phyloP scores from a whole-genome alignment of 2,888 invertebrate species.

The Deroplatys truncata region DNA sequence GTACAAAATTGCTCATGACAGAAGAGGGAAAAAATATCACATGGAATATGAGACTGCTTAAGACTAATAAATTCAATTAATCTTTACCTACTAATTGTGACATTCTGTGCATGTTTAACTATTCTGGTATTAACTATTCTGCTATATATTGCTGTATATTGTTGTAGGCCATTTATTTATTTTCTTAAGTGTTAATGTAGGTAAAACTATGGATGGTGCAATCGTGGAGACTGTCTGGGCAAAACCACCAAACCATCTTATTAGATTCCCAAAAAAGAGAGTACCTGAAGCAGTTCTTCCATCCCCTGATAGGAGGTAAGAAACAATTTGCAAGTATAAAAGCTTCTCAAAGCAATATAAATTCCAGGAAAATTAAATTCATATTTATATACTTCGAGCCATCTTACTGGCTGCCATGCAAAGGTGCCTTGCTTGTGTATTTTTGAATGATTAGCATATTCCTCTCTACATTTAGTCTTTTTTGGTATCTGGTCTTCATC shows the following conservation, averaged over 20 bases:
- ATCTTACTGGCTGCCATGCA: not conserved
- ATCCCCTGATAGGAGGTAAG: not conserved
- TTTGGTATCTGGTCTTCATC: not conserved
- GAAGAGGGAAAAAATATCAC: too few species aligned
- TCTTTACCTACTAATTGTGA: too few species aligned
- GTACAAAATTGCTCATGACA: too few species aligned
- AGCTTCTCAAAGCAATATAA: not conserved
- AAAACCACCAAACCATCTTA: slow-evolving; percentile 7
- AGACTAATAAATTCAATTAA: too few species aligned
- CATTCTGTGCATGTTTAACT: too few species aligned
- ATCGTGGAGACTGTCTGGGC: slow-evolving; percentile 15
- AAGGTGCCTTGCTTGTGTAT: not conserved
- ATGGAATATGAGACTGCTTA: too few species aligned
- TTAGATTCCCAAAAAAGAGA: not conserved
- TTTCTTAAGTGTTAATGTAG: not conserved
- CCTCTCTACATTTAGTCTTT: not conserved
- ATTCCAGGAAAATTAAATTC: not conserved
- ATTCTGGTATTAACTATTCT: too few species aligned
- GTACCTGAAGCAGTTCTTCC: not conserved
- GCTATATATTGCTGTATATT: not conserved
- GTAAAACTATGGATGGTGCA: slow-evolving; percentile 4
- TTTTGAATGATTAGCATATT: not conserved
- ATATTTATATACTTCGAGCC: too few species aligned
- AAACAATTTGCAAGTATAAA: not conserved
- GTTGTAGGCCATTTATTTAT: not conserved